Conservation (phyloP, 2,113 vertebrate genomes). For the Nycticebus coucang region DNA sequence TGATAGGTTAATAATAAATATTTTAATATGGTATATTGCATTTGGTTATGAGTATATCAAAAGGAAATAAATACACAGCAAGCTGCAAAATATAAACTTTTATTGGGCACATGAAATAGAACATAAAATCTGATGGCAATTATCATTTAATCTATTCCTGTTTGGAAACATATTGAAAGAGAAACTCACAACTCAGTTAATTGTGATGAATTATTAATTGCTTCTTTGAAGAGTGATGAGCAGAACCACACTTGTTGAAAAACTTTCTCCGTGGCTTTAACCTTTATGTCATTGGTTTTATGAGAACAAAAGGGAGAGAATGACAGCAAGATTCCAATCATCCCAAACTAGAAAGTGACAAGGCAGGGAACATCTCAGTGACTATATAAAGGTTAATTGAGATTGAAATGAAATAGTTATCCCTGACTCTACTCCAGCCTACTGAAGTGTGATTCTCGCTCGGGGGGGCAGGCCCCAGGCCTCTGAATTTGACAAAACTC, state of each 20-base stretch:
- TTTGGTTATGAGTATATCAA: slow-evolving; percentile 83
- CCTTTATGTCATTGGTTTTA: slow-evolving; percentile 77
- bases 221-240: slow-evolving; percentile 79
- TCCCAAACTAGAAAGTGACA: slow-evolving; percentile 57
- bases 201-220: slow-evolving; percentile 88
- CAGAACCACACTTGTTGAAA: slow-evolving; percentile 68
- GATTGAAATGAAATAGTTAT: slow-evolving; percentile 64
- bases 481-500: neutral
- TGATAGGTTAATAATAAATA: slow-evolving; percentile 87
- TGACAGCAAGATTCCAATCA: slow-evolving; percentile 50
- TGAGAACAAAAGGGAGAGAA: slow-evolving; percentile 69
- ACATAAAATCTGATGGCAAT: slow-evolving; percentile 87
- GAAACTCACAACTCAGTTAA: slow-evolving; percentile 83
- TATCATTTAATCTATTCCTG: slow-evolving; percentile 85
- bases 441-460: neutral
- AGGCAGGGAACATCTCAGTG: slow-evolving; percentile 62
- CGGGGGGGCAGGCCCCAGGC: neutral
- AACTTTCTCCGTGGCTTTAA: slow-evolving; percentile 70
- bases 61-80: slow-evolving; percentile 82
- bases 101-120: slow-evolving; percentile 85
- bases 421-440: neutral
- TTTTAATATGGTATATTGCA: slow-evolving; percentile 86
- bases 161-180: slow-evolving; percentile 83
- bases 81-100: slow-evolving; percentile 85
- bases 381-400: slow-evolving; percentile 65